phyloP scores from a whole-genome alignment of 1,140 invertebrate species.

The Telenomus remus region DNA sequence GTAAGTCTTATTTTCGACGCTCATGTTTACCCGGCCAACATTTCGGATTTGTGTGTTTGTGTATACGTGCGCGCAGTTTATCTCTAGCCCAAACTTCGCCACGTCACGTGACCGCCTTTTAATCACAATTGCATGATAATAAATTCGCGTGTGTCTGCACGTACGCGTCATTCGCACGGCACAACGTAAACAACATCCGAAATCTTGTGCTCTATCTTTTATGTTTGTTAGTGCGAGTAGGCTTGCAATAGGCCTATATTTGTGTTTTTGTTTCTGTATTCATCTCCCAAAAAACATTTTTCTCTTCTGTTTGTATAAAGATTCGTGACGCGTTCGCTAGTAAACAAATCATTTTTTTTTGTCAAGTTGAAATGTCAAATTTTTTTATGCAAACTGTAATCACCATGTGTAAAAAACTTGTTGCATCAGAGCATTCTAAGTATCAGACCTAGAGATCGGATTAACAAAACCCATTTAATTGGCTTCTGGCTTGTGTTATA shows the following conservation, averaged over 20 bases:
- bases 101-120: slow-evolving; percentile 12
- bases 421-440: no score
- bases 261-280: not conserved
- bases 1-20: slow-evolving; percentile 15
- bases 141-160: slow-evolving; percentile 5
- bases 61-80: not conserved
- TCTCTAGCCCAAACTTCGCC: not conserved
- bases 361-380: no score
- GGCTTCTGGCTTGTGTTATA: no score
- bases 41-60: not conserved
- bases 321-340: no score
- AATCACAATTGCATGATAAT: slow-evolving; percentile 15
- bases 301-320: no score
- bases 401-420: no score
- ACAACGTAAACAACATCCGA: slow-evolving; percentile 6
- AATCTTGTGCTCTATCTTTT: not conserved
- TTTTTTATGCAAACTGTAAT: no score
- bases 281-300: no score
- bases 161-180: slow-evolving; percentile 1
- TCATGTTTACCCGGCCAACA: no score
- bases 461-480: not conserved
- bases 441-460: not conserved
- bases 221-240: no score
- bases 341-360: no score
- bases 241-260: no score